These are phyloP conservation scores for Syngnathus acus DNA, from an alignment of 2,797 vertebrate species.

Conservation along the genomic window DNA sequence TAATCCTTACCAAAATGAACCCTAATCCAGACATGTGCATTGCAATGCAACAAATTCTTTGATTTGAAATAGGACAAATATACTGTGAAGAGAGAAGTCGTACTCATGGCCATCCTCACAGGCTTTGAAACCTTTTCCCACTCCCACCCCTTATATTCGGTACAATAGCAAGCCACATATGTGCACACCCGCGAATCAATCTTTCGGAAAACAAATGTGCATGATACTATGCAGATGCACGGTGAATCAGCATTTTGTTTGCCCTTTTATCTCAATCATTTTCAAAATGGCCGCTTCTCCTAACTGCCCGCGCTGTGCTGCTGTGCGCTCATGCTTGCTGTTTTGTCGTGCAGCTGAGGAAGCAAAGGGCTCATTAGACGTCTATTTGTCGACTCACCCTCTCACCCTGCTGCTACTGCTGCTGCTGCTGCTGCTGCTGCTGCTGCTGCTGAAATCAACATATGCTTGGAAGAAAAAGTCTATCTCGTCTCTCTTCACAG, in stretches of 20 bases:
- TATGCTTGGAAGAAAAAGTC: constrained; percentile 10
- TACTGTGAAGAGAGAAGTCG: constrained; percentile 9
- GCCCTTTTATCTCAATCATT: constrained; percentile 21
- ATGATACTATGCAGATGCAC: constrained; percentile 43
- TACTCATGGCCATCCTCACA: constrained; percentile 22
- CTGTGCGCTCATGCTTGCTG: constrained; percentile 12
- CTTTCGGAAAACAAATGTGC: constrained; percentile 25
- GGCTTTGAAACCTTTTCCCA: constrained; percentile 21
- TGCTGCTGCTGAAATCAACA: constrained; percentile 18
- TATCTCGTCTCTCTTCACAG: background rate
- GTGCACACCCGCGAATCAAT: constrained; percentile 6
- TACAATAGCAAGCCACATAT: background rate
- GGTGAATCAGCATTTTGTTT: constrained; percentile 42
- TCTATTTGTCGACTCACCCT: constrained; percentile 42
- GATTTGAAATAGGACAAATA: background rate
- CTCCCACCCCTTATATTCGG: constrained; percentile 8
- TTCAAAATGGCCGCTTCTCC: constrained; percentile 45
- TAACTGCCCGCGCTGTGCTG: constrained; percentile 15
- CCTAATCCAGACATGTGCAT: background rate
- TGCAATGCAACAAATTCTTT: background rate
- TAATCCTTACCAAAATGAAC: background rate
- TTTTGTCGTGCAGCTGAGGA: constrained; percentile 47
- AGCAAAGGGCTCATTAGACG: constrained; percentile 47
- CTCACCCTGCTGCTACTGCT: constrained; percentile 4
- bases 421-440: no score